Base-by-base conservation (phyloP, 2,888 invertebrate genomes). In the Limnephilus marmoratus region DNA sequence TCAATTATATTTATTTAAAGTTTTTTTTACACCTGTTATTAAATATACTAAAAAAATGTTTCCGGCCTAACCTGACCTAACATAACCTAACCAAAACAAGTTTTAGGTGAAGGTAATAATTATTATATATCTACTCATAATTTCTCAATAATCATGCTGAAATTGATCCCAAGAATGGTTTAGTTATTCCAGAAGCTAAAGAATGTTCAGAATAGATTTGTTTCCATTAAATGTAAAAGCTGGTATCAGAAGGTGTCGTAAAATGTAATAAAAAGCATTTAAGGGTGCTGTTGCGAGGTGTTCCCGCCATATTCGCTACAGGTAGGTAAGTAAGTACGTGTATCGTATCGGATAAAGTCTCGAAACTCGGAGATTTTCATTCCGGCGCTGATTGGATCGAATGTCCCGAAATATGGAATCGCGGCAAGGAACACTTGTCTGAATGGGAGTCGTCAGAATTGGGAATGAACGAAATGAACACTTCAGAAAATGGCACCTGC, bases 331-430 rank as follows among this genome's bases (percentile, higher is more conserved):
- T 37, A 15, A 24, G 37, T 24, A 15, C 83, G 37, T 83, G 83
- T 37, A 34, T 83, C 31, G 83, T 24, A 18, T 34, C 53, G 15
- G 53, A 53, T 18, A 68, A 68, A 68, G 68, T 7, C 68, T 68
- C 9, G 24, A 37, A 83, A 41, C 83, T 15, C 83, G 37, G 29
- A 86, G 49, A 34, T 31, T 80, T 90, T 82, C 90, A 81, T 90
- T 82, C 83, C 41, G 45, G 29, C 34, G 29, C n/a, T 90, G 90
- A 90, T 82, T 90, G 82, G 82, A 89, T 18, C 45, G 41, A 80
- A 31, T 82, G 81, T 82, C 49, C 85, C 41, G 85, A 85, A 85
- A 85, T 37, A 85, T n/a, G 85, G 45, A 85, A 41, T 85, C 45
- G 85, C 45, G 45, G 24, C 85, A n/a, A 34, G 45, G n/a, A 45